These are phyloP conservation scores for Cinclus cinclus DNA, from an alignment of 2,113 vertebrate species.

Conservation along the genomic window DNA sequence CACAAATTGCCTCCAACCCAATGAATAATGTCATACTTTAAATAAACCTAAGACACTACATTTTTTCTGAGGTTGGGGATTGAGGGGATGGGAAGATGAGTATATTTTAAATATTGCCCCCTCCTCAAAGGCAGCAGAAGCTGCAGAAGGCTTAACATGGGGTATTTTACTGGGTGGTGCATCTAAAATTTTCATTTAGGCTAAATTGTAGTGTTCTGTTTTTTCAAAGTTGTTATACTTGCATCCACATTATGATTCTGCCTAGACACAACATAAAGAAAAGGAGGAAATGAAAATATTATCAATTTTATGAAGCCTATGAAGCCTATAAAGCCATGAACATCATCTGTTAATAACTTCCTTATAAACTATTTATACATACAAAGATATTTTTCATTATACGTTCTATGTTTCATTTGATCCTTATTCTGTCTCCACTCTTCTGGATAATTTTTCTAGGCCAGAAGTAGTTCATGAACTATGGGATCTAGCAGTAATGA, in stretches of 20 bases:
- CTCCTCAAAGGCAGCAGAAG: not conserved
- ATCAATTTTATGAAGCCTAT: not conserved
- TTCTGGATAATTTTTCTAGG: not conserved
- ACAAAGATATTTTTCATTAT: not conserved
- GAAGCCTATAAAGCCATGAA: not conserved
- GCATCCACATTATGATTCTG: not conserved
- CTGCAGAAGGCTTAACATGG: not conserved
- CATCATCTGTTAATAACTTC: not conserved
- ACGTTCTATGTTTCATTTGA: not conserved
- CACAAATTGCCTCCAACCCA: not conserved
- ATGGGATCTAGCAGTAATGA: not conserved
- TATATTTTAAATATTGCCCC: not conserved
- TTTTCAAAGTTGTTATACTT: not conserved
- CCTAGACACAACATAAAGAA: not conserved
- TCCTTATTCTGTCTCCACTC: not conserved
- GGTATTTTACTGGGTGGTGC: not conserved
- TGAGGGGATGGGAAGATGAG: rapidly evolving
- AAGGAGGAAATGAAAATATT: not conserved
- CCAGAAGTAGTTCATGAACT: not conserved
- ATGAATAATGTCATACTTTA: not conserved
- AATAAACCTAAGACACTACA: not conserved
- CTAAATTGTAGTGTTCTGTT: not conserved
- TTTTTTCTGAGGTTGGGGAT: not conserved
- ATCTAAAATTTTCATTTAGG: not conserved
- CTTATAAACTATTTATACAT: not conserved